Percentiles rank a stretch among this genome's conserved stretches.
These are phyloP conservation scores for Acipenser ruthenus DNA, from an alignment of 2,797 vertebrate genomes.

Conservation along the genomic window DNA sequence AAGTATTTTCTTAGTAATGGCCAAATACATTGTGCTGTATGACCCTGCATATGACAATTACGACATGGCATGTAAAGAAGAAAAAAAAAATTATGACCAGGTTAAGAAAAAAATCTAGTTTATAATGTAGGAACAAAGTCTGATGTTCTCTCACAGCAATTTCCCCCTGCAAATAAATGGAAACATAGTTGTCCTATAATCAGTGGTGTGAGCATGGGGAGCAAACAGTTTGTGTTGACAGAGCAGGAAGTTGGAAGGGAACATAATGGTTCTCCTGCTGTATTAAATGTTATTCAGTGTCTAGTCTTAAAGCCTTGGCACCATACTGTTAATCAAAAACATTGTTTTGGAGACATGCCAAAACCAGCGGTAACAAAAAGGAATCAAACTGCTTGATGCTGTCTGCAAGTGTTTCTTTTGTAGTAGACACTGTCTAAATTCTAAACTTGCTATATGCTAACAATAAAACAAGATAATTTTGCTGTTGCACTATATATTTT, in stretches of 20 bases:
- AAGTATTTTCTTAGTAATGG: too few relatives aligned
- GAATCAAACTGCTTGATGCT: background rate
- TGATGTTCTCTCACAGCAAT: background rate
- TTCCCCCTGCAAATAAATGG: conserved; percentile 14
- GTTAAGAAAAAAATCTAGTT: background rate
- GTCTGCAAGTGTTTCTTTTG: conserved; percentile 10
- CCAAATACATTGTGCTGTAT: too few relatives aligned
- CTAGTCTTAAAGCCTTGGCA: conserved; percentile 12
- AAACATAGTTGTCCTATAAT: conserved; percentile 18
- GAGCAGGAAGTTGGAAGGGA: conserved; percentile 42
- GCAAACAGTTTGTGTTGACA: conserved; percentile 32
- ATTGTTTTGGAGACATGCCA: conserved; percentile 14
- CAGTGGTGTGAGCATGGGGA: conserved; percentile 29
- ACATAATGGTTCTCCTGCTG: conserved; percentile 20
- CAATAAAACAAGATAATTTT: too few relatives aligned
- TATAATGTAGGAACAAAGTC: background rate
- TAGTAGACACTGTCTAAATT: conserved; percentile 10
- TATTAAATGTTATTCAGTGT: background rate
- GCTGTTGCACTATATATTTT: too few relatives aligned
- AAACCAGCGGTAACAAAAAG: conserved; percentile 7
- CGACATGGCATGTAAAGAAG: too few relatives aligned
- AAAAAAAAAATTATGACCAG: conserved; percentile 6
- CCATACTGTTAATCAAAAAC: conserved; percentile 7
- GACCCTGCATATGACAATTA: too few relatives aligned
- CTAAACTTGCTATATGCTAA: too few relatives aligned